Evolutionary conservation across 1,140 invertebrate genomes (phyloP).

Genomic region (Orius insidiosus): DNA sequence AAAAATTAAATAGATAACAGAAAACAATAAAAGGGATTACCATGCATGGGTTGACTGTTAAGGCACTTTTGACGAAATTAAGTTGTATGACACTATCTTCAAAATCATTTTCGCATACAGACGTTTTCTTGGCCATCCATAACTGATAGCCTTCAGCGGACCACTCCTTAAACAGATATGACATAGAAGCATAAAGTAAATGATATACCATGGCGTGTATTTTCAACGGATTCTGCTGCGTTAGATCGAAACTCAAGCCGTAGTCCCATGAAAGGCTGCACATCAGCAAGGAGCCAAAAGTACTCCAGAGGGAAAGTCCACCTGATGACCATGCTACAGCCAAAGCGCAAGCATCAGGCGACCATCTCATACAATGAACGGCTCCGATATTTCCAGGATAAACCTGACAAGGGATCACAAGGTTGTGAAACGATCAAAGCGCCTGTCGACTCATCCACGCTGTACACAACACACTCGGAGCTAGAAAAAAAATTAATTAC

Average conservation of each 20-base stretch:
- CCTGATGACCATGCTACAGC: constrained; percentile 80
- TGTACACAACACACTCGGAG: constrained; percentile 75
- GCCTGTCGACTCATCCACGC: constrained; percentile 82
- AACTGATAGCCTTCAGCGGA: constrained; percentile 96
- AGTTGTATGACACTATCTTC: constrained; percentile 46
- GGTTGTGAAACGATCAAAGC: constrained; percentile 74
- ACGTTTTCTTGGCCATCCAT: constrained; percentile 71
- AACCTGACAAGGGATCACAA: constrained; percentile 75
- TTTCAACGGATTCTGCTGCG: constrained; percentile 49
- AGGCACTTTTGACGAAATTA: constrained; percentile 84
- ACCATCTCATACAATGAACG: constrained; percentile 70
- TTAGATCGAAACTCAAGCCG: constrained; percentile 52
- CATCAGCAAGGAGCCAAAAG: constrained; percentile 85
- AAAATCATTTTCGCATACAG: constrained; percentile 9
- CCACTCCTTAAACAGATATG: no score
- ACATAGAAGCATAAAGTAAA: no score
- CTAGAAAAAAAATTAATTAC: no score
- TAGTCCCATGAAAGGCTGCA: constrained; percentile 87
- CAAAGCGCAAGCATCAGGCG: constrained; percentile 84
- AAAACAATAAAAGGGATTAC: no score
- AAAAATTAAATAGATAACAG: no score
- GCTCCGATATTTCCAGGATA: constrained; percentile 74
- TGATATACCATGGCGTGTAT: constrained; percentile 50
- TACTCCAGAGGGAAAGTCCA: constrained; percentile 86
- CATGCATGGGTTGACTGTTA: constrained; percentile 90